phyloP scores from a whole-genome alignment of 2,888 invertebrate genomes.

The Oscheius sp. region DNA sequence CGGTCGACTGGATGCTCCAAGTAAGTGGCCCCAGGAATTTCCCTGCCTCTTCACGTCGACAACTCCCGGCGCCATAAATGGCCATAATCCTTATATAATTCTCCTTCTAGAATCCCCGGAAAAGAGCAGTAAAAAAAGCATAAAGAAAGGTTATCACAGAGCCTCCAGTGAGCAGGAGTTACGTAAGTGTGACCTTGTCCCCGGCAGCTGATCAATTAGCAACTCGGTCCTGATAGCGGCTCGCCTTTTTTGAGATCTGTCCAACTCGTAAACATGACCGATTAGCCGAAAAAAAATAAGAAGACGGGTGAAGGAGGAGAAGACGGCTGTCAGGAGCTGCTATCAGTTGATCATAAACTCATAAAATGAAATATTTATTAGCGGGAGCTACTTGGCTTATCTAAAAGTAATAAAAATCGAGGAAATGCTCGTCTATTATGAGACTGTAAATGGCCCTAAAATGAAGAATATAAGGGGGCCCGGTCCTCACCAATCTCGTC shows the following conservation, averaged over 20 bases:
- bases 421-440: background rate
- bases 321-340: conserved; percentile 10
- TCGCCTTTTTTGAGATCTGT: background rate
- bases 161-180: conserved; percentile 13
- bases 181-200: conserved; percentile 35
- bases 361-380: conserved; percentile 28
- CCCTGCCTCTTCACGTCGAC: too few relatives aligned
- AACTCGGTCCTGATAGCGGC: conserved; percentile 25
- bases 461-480: background rate
- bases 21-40: too few relatives aligned
- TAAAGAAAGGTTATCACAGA: background rate
- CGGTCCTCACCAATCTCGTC: too few relatives aligned
- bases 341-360: conserved; percentile 26
- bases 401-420: background rate
- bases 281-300: conserved; percentile 22
- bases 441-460: conserved; percentile 27
- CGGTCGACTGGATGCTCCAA: too few relatives aligned
- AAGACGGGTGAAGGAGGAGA: too few relatives aligned
- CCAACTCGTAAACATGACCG: conserved; percentile 31
- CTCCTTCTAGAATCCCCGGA: too few relatives aligned
- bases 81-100: too few relatives aligned
- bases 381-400: conserved; percentile 30
- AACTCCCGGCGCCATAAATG: too few relatives aligned
- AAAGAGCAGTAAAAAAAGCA: background rate
- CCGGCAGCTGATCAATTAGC: conserved; percentile 33